Evolutionary conservation across 2,113 vertebrate genomes (phyloP).

Genomic region (Hipposideros armiger): DNA sequence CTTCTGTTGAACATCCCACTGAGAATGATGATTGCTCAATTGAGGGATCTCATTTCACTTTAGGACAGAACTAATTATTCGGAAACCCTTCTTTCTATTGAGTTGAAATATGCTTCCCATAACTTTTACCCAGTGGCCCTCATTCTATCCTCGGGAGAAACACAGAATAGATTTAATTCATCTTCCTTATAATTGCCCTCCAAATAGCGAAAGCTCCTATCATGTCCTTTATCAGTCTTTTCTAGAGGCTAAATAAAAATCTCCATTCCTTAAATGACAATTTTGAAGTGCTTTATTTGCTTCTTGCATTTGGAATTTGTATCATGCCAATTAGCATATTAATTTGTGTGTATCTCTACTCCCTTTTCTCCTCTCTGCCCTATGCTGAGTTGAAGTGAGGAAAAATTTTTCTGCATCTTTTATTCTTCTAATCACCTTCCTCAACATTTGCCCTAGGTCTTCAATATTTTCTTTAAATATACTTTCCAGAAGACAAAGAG

Average conservation of each 20-base stretch:
- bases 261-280: constrained; percentile 57
- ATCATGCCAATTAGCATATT: constrained; percentile 46
- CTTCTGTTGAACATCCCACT: constrained; percentile 28
- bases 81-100: constrained; percentile 62
- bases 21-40: constrained; percentile 50
- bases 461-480: background rate
- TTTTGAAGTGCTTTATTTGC: constrained; percentile 60
- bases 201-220: constrained; percentile 41
- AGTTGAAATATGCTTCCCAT: constrained; percentile 58
- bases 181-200: constrained; percentile 70
- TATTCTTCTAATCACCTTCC: constrained; percentile 14
- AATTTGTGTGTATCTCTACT: constrained; percentile 4
- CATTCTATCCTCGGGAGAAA: constrained; percentile 59
- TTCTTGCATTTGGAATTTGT: constrained; percentile 60
- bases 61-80: constrained; percentile 74
- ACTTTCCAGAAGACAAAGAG: constrained; percentile 13
- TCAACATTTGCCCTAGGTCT: background rate
- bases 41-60: constrained; percentile 55
- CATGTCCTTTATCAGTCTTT: constrained; percentile 66
- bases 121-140: constrained; percentile 63
- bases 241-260: constrained; percentile 60
- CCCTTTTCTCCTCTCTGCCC: background rate
- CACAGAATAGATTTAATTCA: constrained; percentile 67
- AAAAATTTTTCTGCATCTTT: background rate
- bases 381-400: constrained; percentile 25